phyloP scores from a whole-genome alignment of 2,113 vertebrate genomes.

The Istiophorus platypterus region DNA sequence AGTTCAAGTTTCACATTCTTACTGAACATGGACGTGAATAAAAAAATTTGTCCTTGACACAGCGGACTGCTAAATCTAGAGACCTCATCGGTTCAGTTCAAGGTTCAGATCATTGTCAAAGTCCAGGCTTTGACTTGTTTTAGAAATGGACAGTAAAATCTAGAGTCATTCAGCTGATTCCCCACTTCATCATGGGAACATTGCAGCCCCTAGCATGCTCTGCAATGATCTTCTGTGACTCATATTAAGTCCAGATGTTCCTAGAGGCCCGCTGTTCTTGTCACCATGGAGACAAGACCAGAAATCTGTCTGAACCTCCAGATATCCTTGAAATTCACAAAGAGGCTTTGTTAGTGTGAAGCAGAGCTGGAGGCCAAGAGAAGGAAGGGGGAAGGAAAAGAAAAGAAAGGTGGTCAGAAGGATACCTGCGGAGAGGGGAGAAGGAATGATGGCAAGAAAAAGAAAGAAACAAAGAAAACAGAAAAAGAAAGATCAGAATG shows the following conservation, averaged over 20 bases:
- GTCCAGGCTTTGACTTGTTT: neutral
- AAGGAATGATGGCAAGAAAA: too few relatives aligned
- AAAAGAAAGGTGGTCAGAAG: too few relatives aligned
- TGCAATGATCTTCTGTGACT: neutral
- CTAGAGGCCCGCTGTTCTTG: neutral
- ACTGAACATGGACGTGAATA: too few relatives aligned
- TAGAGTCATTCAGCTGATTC: neutral
- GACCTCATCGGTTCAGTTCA: too few relatives aligned
- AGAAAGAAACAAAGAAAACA: too few relatives aligned
- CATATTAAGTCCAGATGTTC: slow-evolving; percentile 76
- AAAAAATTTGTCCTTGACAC: too few relatives aligned
- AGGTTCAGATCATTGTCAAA: neutral
- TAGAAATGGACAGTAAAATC: neutral
- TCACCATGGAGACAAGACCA: slow-evolving; percentile 18
- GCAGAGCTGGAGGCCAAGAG: neutral
- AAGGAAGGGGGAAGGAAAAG: neutral
- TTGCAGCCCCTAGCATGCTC: slow-evolving; percentile 14
- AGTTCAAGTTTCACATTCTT: too few relatives aligned
- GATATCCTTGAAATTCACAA: slow-evolving; percentile 21
- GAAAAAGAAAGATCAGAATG: too few relatives aligned
- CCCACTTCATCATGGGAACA: slow-evolving; percentile 45
- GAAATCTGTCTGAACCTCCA: slow-evolving; percentile 60
- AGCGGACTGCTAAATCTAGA: too few relatives aligned
- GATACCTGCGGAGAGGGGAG: too few relatives aligned
- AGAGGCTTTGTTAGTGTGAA: slow-evolving; percentile 34